Evolutionary conservation across 2,888 invertebrate genomes (phyloP).

Genomic region (Synanthedon vespiformis): DNA sequence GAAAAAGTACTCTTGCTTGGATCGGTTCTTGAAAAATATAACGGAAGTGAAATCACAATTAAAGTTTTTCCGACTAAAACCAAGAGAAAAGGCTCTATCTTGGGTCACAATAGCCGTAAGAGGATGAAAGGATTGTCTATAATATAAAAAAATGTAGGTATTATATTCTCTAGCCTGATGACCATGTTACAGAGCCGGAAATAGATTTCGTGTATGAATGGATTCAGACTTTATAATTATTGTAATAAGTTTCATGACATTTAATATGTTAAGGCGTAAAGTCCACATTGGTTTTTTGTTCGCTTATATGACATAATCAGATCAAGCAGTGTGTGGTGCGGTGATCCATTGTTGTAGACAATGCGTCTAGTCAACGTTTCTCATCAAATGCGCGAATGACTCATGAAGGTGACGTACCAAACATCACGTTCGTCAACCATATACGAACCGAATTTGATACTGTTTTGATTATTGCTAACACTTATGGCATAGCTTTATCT

Average conservation of each 20-base stretch:
- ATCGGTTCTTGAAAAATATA: too few species aligned
- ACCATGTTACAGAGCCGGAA: slow-evolving; percentile 1
- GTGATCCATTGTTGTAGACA: slow-evolving; percentile 62
- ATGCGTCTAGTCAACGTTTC: slow-evolving; percentile 57
- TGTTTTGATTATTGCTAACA: too few species aligned
- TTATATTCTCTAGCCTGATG: slow-evolving; percentile 1
- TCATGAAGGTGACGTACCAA: slow-evolving; percentile 43
- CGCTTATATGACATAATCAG: slow-evolving; percentile 52
- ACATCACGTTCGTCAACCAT: slow-evolving; percentile 38
- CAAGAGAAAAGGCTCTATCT: too few species aligned
- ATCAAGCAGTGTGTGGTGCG: slow-evolving; percentile 30
- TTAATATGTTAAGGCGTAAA: slow-evolving; percentile 21
- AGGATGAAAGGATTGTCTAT: too few species aligned
- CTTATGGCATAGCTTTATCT: too few species aligned
- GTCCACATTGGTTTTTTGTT: slow-evolving; percentile 40
- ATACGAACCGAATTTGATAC: slow-evolving; percentile 28
- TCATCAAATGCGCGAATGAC: slow-evolving; percentile 46
- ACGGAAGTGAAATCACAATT: too few species aligned
- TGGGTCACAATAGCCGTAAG: too few species aligned
- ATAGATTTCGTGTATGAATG: too few species aligned
- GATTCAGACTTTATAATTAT: too few species aligned
- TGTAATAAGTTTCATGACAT: slow-evolving; percentile 6
- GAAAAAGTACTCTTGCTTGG: too few species aligned
- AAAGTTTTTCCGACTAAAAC: too few species aligned
- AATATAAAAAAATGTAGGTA: not conserved